Evolutionary conservation across 2,888 invertebrate species (phyloP).

Genomic region (Sympetrum striolatum): DNA sequence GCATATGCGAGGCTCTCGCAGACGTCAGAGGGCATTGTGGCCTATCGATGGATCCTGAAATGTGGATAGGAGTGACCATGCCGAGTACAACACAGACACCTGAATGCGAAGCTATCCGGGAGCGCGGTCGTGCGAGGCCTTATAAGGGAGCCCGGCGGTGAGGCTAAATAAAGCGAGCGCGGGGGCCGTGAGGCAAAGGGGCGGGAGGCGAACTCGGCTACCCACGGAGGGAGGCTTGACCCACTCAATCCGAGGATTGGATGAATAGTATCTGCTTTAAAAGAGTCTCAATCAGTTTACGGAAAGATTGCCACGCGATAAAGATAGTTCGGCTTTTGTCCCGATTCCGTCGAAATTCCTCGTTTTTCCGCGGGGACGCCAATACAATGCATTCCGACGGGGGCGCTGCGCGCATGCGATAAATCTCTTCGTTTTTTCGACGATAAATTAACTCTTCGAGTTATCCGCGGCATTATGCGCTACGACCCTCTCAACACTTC

Average conservation of each 20-base stretch:
- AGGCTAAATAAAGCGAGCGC: slow-evolving; percentile 26
- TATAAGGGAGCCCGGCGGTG: slow-evolving; percentile 24
- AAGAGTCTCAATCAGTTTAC: too few species aligned
- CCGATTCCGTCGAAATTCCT: too few species aligned
- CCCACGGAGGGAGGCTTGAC: neutral
- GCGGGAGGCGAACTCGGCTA: neutral
- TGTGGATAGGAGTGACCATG: neutral
- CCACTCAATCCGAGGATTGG: neutral
- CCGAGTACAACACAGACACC: neutral
- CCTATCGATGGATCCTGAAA: neutral
- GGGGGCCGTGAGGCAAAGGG: slow-evolving; percentile 10
- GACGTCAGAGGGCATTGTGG: neutral
- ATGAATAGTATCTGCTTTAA: neutral
- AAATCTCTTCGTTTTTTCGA: too few species aligned
- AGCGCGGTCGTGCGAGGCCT: slow-evolving; percentile 5
- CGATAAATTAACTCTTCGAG: too few species aligned
- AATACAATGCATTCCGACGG: neutral
- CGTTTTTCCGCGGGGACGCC: too few species aligned
- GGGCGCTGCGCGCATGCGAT: too few species aligned
- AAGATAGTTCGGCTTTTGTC: too few species aligned
- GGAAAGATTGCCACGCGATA: too few species aligned
- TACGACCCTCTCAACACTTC: too few species aligned
- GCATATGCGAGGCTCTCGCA: neutral
- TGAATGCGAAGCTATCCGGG: neutral
- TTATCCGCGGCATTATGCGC: too few species aligned